A percentile compares a stretch with the other conserved stretches of the same genome.
These are phyloP conservation scores for Conus canariensis DNA, from an alignment of 2,888 invertebrate genomes.

Conservation along the genomic window DNA sequence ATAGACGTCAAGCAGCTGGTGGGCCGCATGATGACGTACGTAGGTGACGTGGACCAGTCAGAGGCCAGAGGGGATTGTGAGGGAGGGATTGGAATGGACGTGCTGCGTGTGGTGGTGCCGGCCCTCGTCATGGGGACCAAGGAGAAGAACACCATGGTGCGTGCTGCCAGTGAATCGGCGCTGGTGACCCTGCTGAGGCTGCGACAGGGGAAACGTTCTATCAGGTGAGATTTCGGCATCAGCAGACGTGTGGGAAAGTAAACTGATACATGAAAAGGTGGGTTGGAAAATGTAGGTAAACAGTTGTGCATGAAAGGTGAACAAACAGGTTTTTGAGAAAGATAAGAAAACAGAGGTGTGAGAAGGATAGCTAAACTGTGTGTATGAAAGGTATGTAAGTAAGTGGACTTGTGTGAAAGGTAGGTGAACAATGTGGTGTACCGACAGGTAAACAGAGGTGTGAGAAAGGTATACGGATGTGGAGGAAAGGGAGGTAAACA, in stretches of 20 bases:
- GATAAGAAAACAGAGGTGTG: too few species aligned
- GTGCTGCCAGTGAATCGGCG: conserved; percentile 95
- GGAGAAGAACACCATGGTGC: conserved; percentile 97
- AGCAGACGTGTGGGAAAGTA: too few species aligned
- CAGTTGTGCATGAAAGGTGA: too few species aligned
- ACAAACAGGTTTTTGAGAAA: neutral
- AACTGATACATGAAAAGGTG: neutral
- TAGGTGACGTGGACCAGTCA: conserved; percentile 82
- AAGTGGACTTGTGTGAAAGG: too few species aligned
- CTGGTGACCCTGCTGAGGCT: conserved; percentile 91
- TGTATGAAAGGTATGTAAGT: too few species aligned
- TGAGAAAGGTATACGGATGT: too few species aligned
- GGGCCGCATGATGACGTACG: conserved; percentile 88
- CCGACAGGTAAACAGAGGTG: too few species aligned
- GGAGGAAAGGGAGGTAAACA: too few species aligned
- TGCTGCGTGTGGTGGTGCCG: conserved; percentile 82
- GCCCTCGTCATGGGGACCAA: conserved; percentile 98
- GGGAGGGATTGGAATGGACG: conserved; percentile 86
- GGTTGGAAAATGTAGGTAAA: neutral
- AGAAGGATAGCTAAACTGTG: too few species aligned
- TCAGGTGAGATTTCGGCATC: conserved; percentile 58
- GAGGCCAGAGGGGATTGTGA: conserved; percentile 77
- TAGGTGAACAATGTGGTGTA: too few species aligned
- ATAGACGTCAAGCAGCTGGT: conserved; percentile 96
- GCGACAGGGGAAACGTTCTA: conserved; percentile 81